Evolutionary conservation across 2,113 vertebrate species (phyloP), one percentile per base, ranked within the genome.

Genomic region (Lathamus discolor): DNA sequence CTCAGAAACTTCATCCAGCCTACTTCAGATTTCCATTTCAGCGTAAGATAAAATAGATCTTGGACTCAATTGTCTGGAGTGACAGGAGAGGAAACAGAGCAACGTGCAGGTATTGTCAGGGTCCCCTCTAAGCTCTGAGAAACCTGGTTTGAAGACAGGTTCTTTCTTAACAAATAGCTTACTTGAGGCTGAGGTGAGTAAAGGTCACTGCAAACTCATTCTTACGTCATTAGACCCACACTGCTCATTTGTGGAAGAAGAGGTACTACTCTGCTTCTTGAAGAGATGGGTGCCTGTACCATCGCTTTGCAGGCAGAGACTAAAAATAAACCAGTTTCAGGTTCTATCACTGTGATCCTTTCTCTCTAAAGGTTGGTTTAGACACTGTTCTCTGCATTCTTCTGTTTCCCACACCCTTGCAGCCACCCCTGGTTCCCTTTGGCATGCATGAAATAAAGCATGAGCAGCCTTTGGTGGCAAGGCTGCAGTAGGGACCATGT

Each of bases 371-470:
- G 24, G 37, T 35, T 1, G 0, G 10, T 68, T 74, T 86, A 17
- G 17, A 37, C 28, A 11, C 12, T 2, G 1, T 63, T 74, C 18
- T 46, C 17, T 2, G 0, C 39, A 31, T 54, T 49, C 10, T 44
- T 49, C 44, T 75, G 12, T 35, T 31, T 57, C 43, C 24, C 24
- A 6, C 19, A 4, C 3, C 0, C 27, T 55, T 59, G 43, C 39
- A 39, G 43, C 43, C 25, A 12, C 39, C 13, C 9, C 31, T 28
- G 37, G 12, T 11, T 67, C 29, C 48, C 46, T 43, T 67, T 17
- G 46, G 27, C 35, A 10, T 31, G 39, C 0, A 0, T 49, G 41
- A 37, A 43, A 20, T 0, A 3, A 73, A 57, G 46, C 52, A 37
- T 0, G 7, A 61, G 24, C 39, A 63, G 31, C 39, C 46, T 33